phyloP scores from a whole-genome alignment of 2,888 invertebrate genomes.

The Fragum whitleyi region DNA sequence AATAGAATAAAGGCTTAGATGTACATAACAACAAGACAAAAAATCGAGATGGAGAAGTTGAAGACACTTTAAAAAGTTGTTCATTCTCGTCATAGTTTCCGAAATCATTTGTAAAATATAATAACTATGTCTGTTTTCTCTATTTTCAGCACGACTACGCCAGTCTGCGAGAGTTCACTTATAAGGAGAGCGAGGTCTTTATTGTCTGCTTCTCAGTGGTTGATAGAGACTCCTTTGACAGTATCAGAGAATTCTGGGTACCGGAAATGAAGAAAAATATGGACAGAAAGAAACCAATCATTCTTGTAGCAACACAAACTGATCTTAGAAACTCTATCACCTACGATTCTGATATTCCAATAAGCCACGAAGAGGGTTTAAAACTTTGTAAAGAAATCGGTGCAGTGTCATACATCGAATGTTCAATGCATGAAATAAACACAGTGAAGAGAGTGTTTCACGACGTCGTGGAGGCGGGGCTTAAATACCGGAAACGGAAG shows the following conservation, averaged over 20 bases:
- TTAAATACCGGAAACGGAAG: constrained; percentile 73
- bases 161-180: constrained; percentile 74
- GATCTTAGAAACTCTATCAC: constrained; percentile 71
- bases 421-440: constrained; percentile 65
- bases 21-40: too few species aligned
- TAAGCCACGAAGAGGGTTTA: constrained; percentile 72
- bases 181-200: constrained; percentile 78
- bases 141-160: constrained; percentile 74
- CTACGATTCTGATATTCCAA: constrained; percentile 69
- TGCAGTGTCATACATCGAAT: constrained; percentile 74
- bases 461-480: constrained; percentile 70
- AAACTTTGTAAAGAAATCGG: constrained; percentile 72
- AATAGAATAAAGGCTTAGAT: too few species aligned
- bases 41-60: too few species aligned
- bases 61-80: too few species aligned
- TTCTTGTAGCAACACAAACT: constrained; percentile 77
- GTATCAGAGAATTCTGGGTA: constrained; percentile 74
- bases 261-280: constrained; percentile 76
- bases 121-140: too few species aligned
- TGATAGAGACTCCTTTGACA: constrained; percentile 76
- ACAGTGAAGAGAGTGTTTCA: constrained; percentile 73
- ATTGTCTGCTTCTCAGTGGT: constrained; percentile 76
- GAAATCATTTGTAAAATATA: too few species aligned
- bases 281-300: constrained; percentile 70
- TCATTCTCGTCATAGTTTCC: too few species aligned